Conservation (phyloP, 1,140 invertebrate species). For the Drosophila sturtevanti region DNA sequence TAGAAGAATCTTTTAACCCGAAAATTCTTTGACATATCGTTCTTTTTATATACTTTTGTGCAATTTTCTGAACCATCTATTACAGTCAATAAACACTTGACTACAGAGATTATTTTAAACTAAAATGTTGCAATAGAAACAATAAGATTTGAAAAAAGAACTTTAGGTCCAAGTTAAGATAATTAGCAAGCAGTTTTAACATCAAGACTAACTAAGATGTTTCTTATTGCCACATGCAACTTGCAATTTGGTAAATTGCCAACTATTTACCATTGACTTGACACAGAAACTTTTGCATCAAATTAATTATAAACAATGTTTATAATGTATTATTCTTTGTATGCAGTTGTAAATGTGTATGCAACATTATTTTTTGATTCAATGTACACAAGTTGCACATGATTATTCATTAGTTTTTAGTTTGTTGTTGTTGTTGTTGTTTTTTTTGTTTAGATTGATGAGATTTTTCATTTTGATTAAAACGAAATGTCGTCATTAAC, state of each 20-base stretch:
- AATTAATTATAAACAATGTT: background rate
- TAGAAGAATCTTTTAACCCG: too few species aligned
- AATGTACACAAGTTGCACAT: conserved; percentile 2
- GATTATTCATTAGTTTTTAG: background rate
- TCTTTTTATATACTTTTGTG: too few species aligned
- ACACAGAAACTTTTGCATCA: conserved; percentile 6
- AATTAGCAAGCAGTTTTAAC: too few species aligned
- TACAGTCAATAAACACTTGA: too few species aligned
- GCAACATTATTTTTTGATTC: background rate
- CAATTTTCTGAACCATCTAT: too few species aligned
- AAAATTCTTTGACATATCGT: too few species aligned
- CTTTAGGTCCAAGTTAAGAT: too few species aligned
- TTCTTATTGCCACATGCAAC: background rate
- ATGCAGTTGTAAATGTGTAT: background rate
- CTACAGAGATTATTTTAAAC: too few species aligned
- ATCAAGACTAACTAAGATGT: background rate
- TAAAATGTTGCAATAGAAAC: too few species aligned
- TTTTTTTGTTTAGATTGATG: conserved; percentile 4
- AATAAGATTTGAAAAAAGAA: too few species aligned
- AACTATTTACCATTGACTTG: background rate
- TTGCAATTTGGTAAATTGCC: background rate
- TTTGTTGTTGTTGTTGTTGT: too few species aligned
- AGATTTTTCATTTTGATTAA: conserved; percentile 3
- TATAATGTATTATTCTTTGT: conserved; percentile 1
- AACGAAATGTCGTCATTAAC: background rate